These are phyloP conservation scores for Nothobranchius furzeri DNA, from an alignment of 2,113 vertebrate genomes.

Conservation along the genomic window DNA sequence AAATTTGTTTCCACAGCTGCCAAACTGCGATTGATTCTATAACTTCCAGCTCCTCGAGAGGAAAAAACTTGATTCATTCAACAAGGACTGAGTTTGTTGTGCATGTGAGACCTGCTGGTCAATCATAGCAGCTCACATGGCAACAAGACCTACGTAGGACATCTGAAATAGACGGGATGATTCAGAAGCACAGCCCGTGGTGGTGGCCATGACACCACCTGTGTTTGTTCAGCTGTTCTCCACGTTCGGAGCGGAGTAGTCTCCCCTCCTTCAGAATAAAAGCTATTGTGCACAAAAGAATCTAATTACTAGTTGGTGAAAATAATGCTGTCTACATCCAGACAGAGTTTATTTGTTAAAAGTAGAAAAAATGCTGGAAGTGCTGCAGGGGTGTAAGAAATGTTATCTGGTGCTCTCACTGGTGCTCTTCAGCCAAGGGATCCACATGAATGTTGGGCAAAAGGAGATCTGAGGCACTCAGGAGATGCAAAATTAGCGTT, in stretches of 20 bases:
- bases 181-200: slow-evolving; percentile 47
- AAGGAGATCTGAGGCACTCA: too few relatives aligned
- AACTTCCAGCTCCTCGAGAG: slow-evolving; percentile 19
- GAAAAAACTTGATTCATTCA: slow-evolving; percentile 24
- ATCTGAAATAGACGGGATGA: slow-evolving; percentile 57
- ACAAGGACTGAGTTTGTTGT: slow-evolving; percentile 29
- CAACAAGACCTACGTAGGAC: slow-evolving; percentile 64
- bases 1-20: slow-evolving; percentile 37
- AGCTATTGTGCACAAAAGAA: slow-evolving; percentile 35
- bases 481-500: too few relatives aligned
- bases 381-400: too few relatives aligned
- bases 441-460: too few relatives aligned
- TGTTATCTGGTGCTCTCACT: too few relatives aligned
- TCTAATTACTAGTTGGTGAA: slow-evolving; percentile 37
- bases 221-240: slow-evolving; percentile 40
- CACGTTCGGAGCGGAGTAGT: slow-evolving; percentile 23
- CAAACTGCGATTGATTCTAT: slow-evolving; percentile 34
- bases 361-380: too few relatives aligned
- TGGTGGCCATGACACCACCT: slow-evolving; percentile 34
- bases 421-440: too few relatives aligned
- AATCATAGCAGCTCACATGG: slow-evolving; percentile 69
- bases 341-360: slow-evolving; percentile 15
- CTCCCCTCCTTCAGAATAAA: slow-evolving; percentile 40
- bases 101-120: slow-evolving; percentile 45
- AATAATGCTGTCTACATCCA: slow-evolving; percentile 24